Evolutionary conservation across 1,140 invertebrate species (phyloP), one percentile per base, ranked within the genome.

Genomic region (Elymnias hypermnestra): DNA sequence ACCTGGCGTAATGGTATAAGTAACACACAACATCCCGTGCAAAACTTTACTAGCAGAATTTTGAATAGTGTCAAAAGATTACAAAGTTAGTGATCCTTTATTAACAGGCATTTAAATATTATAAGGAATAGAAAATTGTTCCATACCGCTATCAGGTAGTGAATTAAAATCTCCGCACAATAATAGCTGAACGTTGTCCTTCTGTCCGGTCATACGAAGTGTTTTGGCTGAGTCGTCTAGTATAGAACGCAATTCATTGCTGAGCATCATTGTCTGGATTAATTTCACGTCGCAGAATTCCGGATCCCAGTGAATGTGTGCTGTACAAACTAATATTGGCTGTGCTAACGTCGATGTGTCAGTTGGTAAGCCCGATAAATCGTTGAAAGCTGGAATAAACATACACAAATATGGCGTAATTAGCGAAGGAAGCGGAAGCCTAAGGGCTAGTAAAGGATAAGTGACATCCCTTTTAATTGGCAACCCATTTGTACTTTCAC

Each of bases 241-340:
- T 58, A 97, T 95, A 29, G 89, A 89, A 63, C 93, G 91, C 45
- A 96, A 84, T 85, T 99, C 98, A 77, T 97, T 95, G 86, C 97
- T 95, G 49, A 99, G 87, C 97, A 99, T 99, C 95, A 99, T 99
- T 13, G 96, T 98, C 85, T 99, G 98, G 53, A 99, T 99, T 1
- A 99, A 89, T 87, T 99, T 99, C n/a, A 99, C 98, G 86, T 99
- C 98, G 72, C 97, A 99, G 81, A 94, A 99, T 87, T 99, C 98
- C 1, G 98, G 98, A 89, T 99, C 98, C 98, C 98, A 99, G 86
- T 99, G 98, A 50, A 99, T 98, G 86, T 99, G 98, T 21, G 98
- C 97, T 2, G 97, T 99, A 73, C 97, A 98, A 17, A 99, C 97
- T 44, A 99, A 88, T 45, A 99, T 88, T 14, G 94, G 94, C 73